Percentiles rank a stretch among this genome's conserved stretches.
These are phyloP conservation scores for Cephonodes hylas DNA, from an alignment of 2,888 invertebrate genomes.

Conservation along the genomic window DNA sequence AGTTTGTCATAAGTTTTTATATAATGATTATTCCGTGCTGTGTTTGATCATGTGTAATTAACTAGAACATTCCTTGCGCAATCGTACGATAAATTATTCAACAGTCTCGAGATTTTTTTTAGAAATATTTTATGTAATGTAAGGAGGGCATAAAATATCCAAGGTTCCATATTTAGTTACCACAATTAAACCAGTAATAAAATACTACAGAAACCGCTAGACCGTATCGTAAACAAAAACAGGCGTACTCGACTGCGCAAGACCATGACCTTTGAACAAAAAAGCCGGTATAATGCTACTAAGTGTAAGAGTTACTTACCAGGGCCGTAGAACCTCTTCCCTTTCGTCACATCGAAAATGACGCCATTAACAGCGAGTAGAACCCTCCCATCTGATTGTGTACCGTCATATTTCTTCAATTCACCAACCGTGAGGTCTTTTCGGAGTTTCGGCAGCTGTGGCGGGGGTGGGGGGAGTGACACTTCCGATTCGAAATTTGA, in stretches of 20 bases:
- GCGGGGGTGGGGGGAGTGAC: constrained; percentile 66
- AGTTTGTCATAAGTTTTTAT: not conserved
- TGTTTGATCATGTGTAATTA: not conserved
- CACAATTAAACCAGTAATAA: not conserved
- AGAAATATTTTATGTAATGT: not conserved
- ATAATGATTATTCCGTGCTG: not conserved
- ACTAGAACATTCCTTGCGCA: not conserved
- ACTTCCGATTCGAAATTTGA: constrained; percentile 65
- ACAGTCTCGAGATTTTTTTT: not conserved
- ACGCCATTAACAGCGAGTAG: constrained; percentile 95
- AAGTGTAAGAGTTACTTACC: constrained; percentile 80
- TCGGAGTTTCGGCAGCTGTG: constrained; percentile 88
- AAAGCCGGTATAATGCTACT: constrained; percentile 5
- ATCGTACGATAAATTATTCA: not conserved
- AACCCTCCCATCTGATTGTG: constrained; percentile 91
- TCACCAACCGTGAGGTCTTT: constrained; percentile 95
- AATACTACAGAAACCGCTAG: constrained; percentile 9
- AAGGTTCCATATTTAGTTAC: not conserved
- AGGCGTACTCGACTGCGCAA: constrained; percentile 11
- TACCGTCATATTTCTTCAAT: constrained; percentile 91
- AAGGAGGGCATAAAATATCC: not conserved
- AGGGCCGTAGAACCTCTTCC: constrained; percentile 95
- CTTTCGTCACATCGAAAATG: constrained; percentile 96
- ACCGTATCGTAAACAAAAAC: constrained; percentile 4
- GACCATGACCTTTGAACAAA: constrained; percentile 24